Base-by-base conservation (phyloP, 2,888 invertebrate genomes). In the Drosophila barbarae region DNA sequence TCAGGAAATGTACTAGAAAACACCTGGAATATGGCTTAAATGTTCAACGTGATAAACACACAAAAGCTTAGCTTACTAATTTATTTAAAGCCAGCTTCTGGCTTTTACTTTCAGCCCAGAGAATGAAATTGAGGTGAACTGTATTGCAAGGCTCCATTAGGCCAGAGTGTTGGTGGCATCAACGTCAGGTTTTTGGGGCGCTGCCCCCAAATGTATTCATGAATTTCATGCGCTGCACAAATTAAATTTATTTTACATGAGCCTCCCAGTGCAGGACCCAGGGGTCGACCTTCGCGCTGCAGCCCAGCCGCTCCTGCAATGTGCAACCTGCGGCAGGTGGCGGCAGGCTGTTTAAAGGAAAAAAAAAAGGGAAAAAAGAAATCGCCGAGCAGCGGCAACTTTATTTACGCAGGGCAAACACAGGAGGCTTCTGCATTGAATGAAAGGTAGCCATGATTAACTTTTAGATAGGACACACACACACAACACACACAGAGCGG, bases 191-290 rank as follows among this genome's bases (percentile, higher is more conserved):
- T 30, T 49, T 72, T 49, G 30, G 44, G 34, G 50, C 39, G 44
- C 51, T 23, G 28, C 49, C 64, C 63, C 32, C 38, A 68, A 72
- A 72, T 77, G 83, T 77, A 77, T 76, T 83, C 83, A 83, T 79
- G 77, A 71, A 71, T 80, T 73, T 68, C 80, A 77, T 63, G 74
- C 59, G 57, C 69, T 63, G 56, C 61, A 65, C 76, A 71, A 78
- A 74, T 76, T 61, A 75, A 78, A 76, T 76, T 74, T 76, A 81
- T 76, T 77, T 81, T 75, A 75, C 78, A 76, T 81, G 82, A 81
- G 78, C 72, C 49, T 26, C 39, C 56, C 46, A 9, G 46, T 1
- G 13, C 41, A 42, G 26, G 26, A 28, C 47, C 34, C 44, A 34
- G 15, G 58, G 58, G 26, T 28, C 41, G 47, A 49, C 52, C 51